Evolutionary conservation across 2,888 invertebrate species (phyloP), one percentile per base, ranked within the genome.

Genomic region (Miltochrista miniata): DNA sequence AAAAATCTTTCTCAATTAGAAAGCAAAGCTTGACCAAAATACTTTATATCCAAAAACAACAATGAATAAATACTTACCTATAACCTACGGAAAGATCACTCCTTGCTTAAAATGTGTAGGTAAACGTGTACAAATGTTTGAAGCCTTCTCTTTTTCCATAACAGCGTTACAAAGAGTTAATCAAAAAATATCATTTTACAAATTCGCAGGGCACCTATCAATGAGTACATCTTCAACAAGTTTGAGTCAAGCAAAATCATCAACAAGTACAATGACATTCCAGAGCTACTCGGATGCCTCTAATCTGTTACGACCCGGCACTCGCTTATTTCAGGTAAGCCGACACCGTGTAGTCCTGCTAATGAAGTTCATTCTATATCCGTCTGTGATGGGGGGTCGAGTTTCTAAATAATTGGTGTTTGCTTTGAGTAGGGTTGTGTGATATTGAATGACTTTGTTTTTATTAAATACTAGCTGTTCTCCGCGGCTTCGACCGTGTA

Each of bases 241-340:
- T 49, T 12, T 89, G 11, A 89, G 88, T 54, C 83, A 83, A 30
- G 71, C 83, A 0, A 87, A 83, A 67, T 89, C 89, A 1, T 68
- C 72, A 0, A 53, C 68, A 1, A 89, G 90, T 51, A 70, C 72
- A n/a, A 30, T 68, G 45, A 89, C 88, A 1, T 79, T 68, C 54
- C 80, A 81, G 37, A 86, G 86, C 48, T 76, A 78, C 30, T 54
- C 76, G 10, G 67, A 75, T 29, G 45, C 71, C 0, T 70, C 74
- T 53, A 86, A 87, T 61, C 52, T 90, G 5, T 61, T 87, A 31
- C 75, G 76, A 49, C 90, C 90, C 9, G 90, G 90, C 1, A 78
- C 87, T 1, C 62, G 72, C 55, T 34, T 88, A 43, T 88, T 71
- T 68, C 89, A 87, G 81, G 90, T 90, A 74, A 65, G 45, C 45